Percentiles rank a stretch among this genome's conserved stretches.
Evolutionary conservation across 2,888 invertebrate species (phyloP).

Genomic region (Pollenia griseotomentosa): DNA sequence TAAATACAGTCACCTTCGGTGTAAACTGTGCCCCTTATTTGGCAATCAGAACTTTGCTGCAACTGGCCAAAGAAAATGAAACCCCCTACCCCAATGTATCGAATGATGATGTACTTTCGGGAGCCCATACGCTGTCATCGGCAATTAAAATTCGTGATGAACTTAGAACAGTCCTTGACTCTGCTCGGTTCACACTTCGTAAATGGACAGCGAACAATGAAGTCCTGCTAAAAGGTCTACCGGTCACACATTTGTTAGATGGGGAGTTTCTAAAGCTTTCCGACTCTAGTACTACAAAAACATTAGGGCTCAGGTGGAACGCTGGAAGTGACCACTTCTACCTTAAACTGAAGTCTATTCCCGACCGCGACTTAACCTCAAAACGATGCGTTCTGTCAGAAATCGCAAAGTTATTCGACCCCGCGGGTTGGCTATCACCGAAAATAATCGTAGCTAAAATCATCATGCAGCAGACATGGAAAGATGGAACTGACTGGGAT

Average conservation of each 20-base stretch:
- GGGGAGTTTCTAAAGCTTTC: not conserved
- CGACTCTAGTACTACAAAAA: not conserved
- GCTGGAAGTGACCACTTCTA: not conserved
- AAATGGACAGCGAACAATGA: not conserved
- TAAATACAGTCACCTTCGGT: not conserved
- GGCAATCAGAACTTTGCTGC: too few species aligned
- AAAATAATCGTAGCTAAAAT: too few species aligned
- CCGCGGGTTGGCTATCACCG: too few species aligned
- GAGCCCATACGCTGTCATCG: not conserved
- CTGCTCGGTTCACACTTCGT: not conserved
- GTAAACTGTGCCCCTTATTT: not conserved
- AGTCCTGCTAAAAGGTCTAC: not conserved
- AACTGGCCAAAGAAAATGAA: too few species aligned
- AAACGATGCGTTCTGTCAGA: not conserved
- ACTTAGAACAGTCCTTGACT: not conserved
- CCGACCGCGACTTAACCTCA: not conserved
- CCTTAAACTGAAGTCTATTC: not conserved
- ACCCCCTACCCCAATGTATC: too few species aligned
- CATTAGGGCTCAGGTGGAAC: slow-evolving; percentile 12
- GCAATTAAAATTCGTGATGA: not conserved
- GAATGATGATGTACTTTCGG: not conserved
- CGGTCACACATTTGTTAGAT: not conserved
- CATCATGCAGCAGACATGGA: too few species aligned
- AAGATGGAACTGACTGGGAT: too few species aligned
- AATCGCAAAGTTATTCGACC: not conserved